These are phyloP conservation scores for Macropus fuliginosus DNA, from an alignment of 2,797 vertebrate species.

Conservation along the genomic window DNA sequence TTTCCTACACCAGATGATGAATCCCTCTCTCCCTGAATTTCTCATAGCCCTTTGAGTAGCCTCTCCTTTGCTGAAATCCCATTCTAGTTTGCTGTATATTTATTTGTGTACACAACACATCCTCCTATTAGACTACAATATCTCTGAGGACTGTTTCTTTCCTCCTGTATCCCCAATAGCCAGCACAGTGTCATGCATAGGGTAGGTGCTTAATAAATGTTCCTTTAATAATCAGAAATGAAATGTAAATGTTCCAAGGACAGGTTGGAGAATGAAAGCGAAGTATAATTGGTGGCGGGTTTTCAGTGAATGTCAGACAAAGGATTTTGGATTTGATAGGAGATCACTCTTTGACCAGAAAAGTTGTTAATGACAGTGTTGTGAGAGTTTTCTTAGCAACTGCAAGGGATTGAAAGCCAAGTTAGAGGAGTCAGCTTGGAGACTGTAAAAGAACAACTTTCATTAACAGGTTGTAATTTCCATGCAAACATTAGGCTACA, in stretches of 20 bases:
- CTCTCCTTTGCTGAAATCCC: background rate
- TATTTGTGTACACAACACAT: background rate
- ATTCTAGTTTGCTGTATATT: background rate
- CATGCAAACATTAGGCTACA: constrained; percentile 3
- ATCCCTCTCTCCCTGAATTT: background rate
- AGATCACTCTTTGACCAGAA: background rate
- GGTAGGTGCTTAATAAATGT: background rate
- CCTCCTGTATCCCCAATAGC: background rate
- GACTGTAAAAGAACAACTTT: constrained; percentile 7
- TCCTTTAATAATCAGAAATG: background rate
- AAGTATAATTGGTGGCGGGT: background rate
- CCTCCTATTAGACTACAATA: background rate
- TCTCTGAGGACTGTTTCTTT: background rate
- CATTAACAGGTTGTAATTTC: background rate
- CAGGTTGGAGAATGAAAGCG: background rate
- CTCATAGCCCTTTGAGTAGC: background rate
- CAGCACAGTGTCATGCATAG: background rate
- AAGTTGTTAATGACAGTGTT: constrained; percentile 35
- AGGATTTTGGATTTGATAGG: background rate
- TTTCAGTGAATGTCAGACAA: fast-evolving
- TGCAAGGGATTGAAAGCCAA: background rate
- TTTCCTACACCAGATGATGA: background rate
- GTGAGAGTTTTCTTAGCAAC: background rate
- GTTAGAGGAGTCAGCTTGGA: constrained; percentile 35
- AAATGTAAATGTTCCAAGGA: background rate